Conservation (phyloP, 2,797 vertebrate species). For the Agapornis canus region DNA sequence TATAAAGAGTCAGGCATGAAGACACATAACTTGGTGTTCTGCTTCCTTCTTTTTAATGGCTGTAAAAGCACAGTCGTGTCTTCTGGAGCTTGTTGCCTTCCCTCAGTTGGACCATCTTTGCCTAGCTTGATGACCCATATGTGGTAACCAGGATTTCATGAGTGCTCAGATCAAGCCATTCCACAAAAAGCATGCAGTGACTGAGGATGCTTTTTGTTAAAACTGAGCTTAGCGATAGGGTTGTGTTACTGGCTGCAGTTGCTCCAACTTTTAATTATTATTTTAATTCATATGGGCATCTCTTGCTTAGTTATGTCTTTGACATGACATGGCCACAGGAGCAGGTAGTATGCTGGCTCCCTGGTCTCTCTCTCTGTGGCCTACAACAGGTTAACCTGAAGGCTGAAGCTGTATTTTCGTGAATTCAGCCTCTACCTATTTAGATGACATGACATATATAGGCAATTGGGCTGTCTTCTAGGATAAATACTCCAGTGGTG, state of each 20-base stretch:
- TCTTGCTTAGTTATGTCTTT: neutral
- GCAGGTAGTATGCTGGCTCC: neutral
- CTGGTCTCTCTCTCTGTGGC: neutral
- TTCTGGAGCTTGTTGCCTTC: neutral
- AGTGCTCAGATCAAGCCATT: neutral
- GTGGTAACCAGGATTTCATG: neutral
- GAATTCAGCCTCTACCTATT: neutral
- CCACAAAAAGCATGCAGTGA: neutral
- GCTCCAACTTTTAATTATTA: neutral
- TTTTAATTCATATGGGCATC: neutral
- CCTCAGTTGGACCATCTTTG: neutral
- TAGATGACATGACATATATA: rapidly evolving
- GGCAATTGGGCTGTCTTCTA: neutral
- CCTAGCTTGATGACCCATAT: neutral
- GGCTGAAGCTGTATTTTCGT: neutral
- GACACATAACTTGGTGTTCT: rapidly evolving
- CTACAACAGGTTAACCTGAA: neutral
- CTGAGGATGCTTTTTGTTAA: neutral
- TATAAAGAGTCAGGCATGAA: neutral
- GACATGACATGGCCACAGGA: neutral
- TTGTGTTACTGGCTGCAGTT: neutral
- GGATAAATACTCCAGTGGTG: neutral
- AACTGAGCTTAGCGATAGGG: neutral
- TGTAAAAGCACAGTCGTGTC: neutral
- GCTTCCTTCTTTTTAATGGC: neutral